Conservation (phyloP, 1,140 invertebrate genomes). For the Chymomyza costata region DNA sequence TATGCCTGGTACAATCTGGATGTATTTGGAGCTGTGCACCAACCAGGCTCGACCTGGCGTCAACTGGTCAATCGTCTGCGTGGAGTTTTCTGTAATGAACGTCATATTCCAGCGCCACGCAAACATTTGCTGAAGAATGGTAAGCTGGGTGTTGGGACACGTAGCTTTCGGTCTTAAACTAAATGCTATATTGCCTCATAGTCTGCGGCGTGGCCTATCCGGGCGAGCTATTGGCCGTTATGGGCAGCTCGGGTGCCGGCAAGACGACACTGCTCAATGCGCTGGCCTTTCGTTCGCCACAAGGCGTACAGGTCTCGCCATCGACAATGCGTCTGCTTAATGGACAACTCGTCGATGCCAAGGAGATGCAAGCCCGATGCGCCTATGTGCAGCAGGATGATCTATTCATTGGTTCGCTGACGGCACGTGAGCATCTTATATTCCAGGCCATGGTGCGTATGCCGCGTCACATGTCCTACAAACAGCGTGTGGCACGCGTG, state of each 20-base stretch:
- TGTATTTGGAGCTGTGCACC: slow-evolving; percentile 77
- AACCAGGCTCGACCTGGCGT: slow-evolving; percentile 57
- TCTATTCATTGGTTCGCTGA: slow-evolving; percentile 94
- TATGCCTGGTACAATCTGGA: slow-evolving; percentile 84
- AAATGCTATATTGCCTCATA: too few species aligned
- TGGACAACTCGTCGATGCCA: slow-evolving; percentile 81
- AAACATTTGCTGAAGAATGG: slow-evolving; percentile 82
- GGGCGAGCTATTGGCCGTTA: slow-evolving; percentile 92
- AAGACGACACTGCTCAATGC: slow-evolving; percentile 97
- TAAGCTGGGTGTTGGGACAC: slow-evolving; percentile 10
- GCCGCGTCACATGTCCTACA: slow-evolving; percentile 86
- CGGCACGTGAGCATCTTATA: slow-evolving; percentile 91
- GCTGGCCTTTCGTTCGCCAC: slow-evolving; percentile 85
- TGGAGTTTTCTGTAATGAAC: slow-evolving; percentile 71
- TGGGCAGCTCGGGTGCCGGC: slow-evolving; percentile 96
- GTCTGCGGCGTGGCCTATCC: slow-evolving; percentile 91
- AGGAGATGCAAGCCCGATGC: slow-evolving; percentile 84
- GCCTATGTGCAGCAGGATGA: slow-evolving; percentile 98
- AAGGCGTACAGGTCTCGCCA: slow-evolving; percentile 77
- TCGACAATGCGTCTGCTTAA: slow-evolving; percentile 80
- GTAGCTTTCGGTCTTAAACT: too few species aligned
- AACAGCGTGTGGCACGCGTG: slow-evolving; percentile 87
- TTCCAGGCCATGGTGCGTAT: slow-evolving; percentile 96
- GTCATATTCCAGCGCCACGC: slow-evolving; percentile 76
- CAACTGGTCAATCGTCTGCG: slow-evolving; percentile 75